Percentiles rank a stretch among this genome's conserved stretches.
Evolutionary conservation across 2,797 vertebrate species (phyloP).

Genomic region (Lycodopsis pacificus): DNA sequence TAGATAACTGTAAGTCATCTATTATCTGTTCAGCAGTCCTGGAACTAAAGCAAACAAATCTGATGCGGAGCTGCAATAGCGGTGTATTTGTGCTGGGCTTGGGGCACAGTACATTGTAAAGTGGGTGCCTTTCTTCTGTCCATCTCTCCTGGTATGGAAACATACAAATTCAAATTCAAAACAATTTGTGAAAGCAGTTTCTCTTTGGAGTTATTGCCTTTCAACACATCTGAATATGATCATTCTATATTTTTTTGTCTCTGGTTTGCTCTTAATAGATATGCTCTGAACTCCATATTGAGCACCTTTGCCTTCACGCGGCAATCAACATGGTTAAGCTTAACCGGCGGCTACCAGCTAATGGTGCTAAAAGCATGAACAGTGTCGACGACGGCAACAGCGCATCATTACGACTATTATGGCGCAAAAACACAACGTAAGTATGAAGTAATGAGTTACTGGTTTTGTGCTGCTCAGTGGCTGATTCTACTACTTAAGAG

Average conservation of each 20-base stretch:
- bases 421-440: no score
- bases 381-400: not conserved
- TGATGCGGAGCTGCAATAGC: no score
- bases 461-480: not conserved
- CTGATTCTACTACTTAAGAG: not conserved
- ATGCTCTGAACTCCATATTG: no score
- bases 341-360: not conserved
- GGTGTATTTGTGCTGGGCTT: not conserved
- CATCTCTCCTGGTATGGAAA: not conserved
- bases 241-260: not conserved
- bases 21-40: not conserved
- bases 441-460: not conserved
- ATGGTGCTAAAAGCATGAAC: not conserved
- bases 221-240: not conserved
- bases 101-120: not conserved
- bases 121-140: not conserved
- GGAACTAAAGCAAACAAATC: not conserved
- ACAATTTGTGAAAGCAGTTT: not conserved
- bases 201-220: not conserved
- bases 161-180: not conserved
- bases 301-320: not conserved
- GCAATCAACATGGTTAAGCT: not conserved
- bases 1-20: not conserved
- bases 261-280: not conserved
- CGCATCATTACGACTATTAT: not conserved